Evolutionary conservation across 2,797 vertebrate genomes (phyloP).

Genomic region (Channallabes apus): DNA sequence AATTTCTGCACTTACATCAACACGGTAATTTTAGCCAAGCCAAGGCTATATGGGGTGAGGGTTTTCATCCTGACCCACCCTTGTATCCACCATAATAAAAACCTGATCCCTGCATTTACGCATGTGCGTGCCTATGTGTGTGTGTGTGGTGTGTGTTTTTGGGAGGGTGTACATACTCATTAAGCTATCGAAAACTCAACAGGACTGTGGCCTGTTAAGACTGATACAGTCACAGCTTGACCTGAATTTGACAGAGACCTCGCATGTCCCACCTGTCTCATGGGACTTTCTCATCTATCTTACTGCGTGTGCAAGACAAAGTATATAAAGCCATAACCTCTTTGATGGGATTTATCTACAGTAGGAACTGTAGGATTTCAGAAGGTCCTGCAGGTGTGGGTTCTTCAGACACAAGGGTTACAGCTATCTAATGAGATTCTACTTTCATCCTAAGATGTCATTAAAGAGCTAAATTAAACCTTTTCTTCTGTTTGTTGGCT

Average conservation of each 20-base stretch:
- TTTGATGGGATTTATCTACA: background rate
- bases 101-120: conserved; percentile 60
- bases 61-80: conserved; percentile 67
- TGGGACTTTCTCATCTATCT: background rate
- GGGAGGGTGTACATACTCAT: background rate
- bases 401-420: background rate
- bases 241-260: background rate
- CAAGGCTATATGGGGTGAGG: conserved; percentile 58
- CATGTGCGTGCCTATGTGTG: conserved; percentile 15
- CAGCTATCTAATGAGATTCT: background rate
- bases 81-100: conserved; percentile 68
- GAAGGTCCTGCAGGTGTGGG: background rate
- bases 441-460: background rate
- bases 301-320: background rate
- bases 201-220: background rate
- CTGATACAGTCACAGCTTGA: background rate
- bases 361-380: background rate
- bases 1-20: conserved; percentile 69
- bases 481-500: background rate
- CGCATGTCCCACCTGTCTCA: background rate
- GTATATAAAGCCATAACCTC: background rate
- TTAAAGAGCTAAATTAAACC: background rate
- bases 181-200: background rate
- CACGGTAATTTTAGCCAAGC: conserved; percentile 71
- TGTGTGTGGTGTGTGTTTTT: conserved; percentile 1